These are phyloP conservation scores for Mythimna lalbum DNA, from an alignment of 2,888 invertebrate species.

Conservation along the genomic window DNA sequence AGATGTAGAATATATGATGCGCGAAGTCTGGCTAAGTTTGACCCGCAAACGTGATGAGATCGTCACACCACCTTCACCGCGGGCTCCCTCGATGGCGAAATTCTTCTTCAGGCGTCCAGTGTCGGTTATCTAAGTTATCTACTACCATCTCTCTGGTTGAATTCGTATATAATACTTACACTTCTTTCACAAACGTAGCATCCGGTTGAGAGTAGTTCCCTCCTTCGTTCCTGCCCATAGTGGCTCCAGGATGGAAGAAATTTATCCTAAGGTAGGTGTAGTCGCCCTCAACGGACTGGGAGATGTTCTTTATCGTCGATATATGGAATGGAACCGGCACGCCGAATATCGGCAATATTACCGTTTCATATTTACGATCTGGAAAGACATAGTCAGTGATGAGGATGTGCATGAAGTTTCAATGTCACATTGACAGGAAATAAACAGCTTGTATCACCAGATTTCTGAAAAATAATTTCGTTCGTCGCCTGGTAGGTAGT, in stretches of 20 bases:
- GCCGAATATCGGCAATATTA: slow-evolving; percentile 99
- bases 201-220: slow-evolving; percentile 98
- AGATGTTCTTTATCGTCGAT: slow-evolving; percentile 99
- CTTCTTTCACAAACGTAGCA: slow-evolving; percentile 99
- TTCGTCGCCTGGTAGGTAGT: too few relatives aligned
- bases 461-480: too few relatives aligned
- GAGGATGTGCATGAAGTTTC: neutral
- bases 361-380: slow-evolving; percentile 99
- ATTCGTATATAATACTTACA: slow-evolving; percentile 91
- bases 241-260: slow-evolving; percentile 99
- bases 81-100: too few relatives aligned
- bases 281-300: slow-evolving; percentile 99
- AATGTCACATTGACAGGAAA: neutral
- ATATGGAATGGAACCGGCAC: slow-evolving; percentile 99
- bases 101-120: too few relatives aligned
- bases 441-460: neutral
- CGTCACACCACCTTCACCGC: too few relatives aligned
- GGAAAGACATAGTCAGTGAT: slow-evolving; percentile 67
- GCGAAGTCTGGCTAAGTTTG: too few relatives aligned
- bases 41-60: too few relatives aligned
- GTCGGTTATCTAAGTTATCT: neutral
- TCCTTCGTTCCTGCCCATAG: slow-evolving; percentile 98
- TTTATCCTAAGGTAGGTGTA: slow-evolving; percentile 99
- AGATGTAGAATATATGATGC: too few relatives aligned
- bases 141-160: neutral